Evolutionary conservation across 2,797 vertebrate genomes (phyloP).

Genomic region (Pagetopsis macropterus): DNA sequence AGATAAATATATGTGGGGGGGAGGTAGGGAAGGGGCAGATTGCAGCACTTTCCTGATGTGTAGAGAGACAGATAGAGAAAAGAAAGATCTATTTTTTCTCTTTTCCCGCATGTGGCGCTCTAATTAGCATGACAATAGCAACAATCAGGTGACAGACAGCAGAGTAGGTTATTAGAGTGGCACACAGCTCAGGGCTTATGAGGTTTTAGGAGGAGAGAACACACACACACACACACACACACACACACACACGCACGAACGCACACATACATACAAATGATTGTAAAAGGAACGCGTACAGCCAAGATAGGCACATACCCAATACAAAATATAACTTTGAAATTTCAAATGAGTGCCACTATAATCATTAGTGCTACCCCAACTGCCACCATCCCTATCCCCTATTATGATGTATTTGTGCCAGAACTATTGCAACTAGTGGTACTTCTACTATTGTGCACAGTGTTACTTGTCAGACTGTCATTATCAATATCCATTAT

Average conservation of each 20-base stretch:
- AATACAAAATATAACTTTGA: slow-evolving; percentile 13
- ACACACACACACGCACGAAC: slow-evolving; percentile 11
- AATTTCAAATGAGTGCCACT: slow-evolving; percentile 18
- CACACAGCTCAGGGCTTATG: slow-evolving; percentile 59
- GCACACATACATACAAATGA: slow-evolving; percentile 6
- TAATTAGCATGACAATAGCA: slow-evolving; percentile 80
- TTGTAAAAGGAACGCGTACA: slow-evolving; percentile 23
- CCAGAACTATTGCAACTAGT: background rate
- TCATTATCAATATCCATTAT: background rate
- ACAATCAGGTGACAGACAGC: slow-evolving; percentile 80
- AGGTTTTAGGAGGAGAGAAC: slow-evolving; percentile 53
- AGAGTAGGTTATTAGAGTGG: slow-evolving; percentile 72
- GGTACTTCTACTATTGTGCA: background rate
- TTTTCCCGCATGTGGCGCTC: slow-evolving; percentile 51
- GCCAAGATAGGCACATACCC: slow-evolving; percentile 15
- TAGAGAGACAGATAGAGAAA: slow-evolving; percentile 51
- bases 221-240: slow-evolving; percentile 19
- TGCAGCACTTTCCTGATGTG: slow-evolving; percentile 64
- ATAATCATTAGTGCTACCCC: background rate
- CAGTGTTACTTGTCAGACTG: background rate
- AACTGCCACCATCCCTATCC: too few relatives aligned
- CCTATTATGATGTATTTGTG: background rate
- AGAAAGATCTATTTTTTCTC: slow-evolving; percentile 47
- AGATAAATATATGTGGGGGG: slow-evolving; percentile 61
- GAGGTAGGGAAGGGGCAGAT: slow-evolving; percentile 41